Conservation (phyloP, 2,113 vertebrate genomes). For the Eidolon helvum region DNA sequence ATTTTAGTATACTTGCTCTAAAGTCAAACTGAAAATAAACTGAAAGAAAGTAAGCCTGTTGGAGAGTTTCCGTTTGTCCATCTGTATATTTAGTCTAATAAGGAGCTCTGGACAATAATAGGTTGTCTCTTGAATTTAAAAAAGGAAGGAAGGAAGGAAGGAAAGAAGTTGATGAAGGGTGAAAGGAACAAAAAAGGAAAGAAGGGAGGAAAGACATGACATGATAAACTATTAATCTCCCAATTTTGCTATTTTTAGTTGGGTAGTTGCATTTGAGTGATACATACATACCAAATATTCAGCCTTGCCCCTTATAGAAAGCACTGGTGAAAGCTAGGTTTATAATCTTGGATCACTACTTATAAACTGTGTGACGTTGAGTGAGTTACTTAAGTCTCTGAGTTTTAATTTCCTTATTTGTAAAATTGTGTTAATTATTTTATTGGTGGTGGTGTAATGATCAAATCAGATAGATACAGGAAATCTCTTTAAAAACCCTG, state of each 20-base stretch:
- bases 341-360: background rate
- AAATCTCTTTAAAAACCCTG: background rate
- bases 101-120: background rate
- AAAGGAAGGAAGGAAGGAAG: background rate
- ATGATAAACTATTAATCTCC: background rate
- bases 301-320: background rate
- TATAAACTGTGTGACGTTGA: background rate
- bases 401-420: slow-evolving; percentile 3
- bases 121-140: slow-evolving; percentile 11
- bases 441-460: background rate
- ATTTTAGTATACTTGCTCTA: background rate
- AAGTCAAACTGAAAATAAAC: slow-evolving; percentile 34
- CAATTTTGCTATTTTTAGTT: background rate
- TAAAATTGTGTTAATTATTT: slow-evolving; percentile 1
- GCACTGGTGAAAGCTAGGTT: background rate
- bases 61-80: background rate
- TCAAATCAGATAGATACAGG: background rate
- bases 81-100: background rate
- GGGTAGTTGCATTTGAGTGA: background rate
- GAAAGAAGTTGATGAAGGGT: background rate
- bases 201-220: background rate
- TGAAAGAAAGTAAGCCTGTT: slow-evolving; percentile 1
- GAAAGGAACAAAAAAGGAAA: background rate
- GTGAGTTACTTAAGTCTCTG: background rate
- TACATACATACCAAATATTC: background rate